Evolutionary conservation across 2,113 vertebrate species (phyloP), one percentile per base, ranked within the genome.

Genomic region (Seriola rivoliana): DNA sequence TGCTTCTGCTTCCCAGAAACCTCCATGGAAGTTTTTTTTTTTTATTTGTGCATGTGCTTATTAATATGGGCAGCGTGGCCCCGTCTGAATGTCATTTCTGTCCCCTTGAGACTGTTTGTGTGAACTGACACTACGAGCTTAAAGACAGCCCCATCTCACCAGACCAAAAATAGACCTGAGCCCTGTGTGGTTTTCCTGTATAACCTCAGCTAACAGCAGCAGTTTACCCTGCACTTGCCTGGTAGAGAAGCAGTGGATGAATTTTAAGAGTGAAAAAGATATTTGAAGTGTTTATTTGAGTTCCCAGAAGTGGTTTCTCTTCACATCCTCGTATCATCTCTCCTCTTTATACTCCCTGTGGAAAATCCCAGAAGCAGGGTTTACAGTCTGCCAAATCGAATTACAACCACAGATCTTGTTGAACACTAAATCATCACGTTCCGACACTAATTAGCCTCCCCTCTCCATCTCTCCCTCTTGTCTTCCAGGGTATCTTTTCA

Each of bases 401-500:
- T 23, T 7, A 42, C 16, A 38, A 2, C 34, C 54, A 16, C 46
- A 70, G 46, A 50, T 38, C 5, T 38, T n/a, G 10, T 54, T 62
- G n/a, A 44, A 2, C 34, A 5, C 36, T 29, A 0, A 32, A 46
- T 57, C n/a, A 67, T 38, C 13, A 34, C 10, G 32, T 42, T 32
- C 12, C 23, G 23, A 4, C 23, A 0, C 59, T 63, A 25, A 78
- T 42, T 54, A 32, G 1, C 40, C 13, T 62, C 52, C 29, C 65
- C 13, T 11, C 36, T n/a, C 46, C 5, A 52, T 66, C 16, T 42
- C 7, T 72, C 3, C 75, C 77, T 87, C 64, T 8, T 76, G 29
- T 81, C 77, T 40, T 80, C 2, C 85, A 99, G 98, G 98, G 96
- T 0, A 95, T 99, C 89, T 99, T 99, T 91, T 99, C 98, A 0